Conservation (phyloP, 1,140 invertebrate species). For the Pseudomyrmex pallidus region DNA sequence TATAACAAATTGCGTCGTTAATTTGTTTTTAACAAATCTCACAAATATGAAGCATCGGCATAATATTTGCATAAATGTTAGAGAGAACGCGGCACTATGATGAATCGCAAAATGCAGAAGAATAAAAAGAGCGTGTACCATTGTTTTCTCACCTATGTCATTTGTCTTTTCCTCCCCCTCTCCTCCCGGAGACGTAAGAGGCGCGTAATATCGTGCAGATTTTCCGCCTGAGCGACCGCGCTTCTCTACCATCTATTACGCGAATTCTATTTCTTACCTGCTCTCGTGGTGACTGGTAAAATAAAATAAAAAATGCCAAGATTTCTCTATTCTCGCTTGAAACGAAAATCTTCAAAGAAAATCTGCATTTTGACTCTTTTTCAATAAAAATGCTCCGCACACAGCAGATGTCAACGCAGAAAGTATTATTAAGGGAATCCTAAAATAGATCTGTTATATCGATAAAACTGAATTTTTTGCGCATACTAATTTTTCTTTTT, state of each 20-base stretch:
- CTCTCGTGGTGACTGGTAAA: conserved; percentile 8
- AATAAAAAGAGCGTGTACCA: neutral
- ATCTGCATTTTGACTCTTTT: neutral
- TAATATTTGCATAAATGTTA: conserved; percentile 15
- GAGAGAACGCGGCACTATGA: neutral
- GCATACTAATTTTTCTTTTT: too few relatives aligned
- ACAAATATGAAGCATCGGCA: neutral
- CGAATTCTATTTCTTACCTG: conserved; percentile 27
- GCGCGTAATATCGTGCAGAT: conserved; percentile 50
- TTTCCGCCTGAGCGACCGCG: conserved; percentile 16
- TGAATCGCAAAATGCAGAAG: conserved; percentile 8
- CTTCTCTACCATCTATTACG: conserved; percentile 1
- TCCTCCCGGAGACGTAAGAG: conserved; percentile 8
- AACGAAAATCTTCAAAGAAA: conserved; percentile 3
- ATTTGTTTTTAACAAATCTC: too few relatives aligned
- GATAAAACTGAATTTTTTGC: too few relatives aligned
- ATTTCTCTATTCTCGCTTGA: conserved; percentile 6
- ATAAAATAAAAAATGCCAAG: conserved; percentile 27
- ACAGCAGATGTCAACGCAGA: too few relatives aligned
- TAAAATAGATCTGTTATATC: too few relatives aligned
- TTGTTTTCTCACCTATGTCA: conserved; percentile 16
- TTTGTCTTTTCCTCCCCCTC: neutral
- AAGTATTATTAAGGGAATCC: too few relatives aligned
- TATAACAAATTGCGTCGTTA: too few relatives aligned
- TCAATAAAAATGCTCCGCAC: neutral